phyloP scores from a whole-genome alignment of 2,113 vertebrate species.

The Stigmatopora argus region DNA sequence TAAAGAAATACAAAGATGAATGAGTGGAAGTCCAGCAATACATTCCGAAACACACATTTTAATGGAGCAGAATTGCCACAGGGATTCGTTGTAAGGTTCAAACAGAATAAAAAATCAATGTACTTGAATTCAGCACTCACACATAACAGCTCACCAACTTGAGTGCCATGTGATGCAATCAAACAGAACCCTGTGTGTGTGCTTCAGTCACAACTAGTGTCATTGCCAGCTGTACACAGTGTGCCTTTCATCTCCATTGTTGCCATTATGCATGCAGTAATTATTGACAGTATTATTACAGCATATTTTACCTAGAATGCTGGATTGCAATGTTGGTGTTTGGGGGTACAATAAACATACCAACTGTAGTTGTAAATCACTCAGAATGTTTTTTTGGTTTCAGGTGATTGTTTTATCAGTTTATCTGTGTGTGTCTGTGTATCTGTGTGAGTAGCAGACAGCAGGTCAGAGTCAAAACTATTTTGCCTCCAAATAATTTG shows the following conservation, averaged over 20 bases:
- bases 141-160: slow-evolving; percentile 7
- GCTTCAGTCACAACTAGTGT: slow-evolving; percentile 1
- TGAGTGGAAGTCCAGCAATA: neutral
- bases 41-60: slow-evolving; percentile 8
- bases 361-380: slow-evolving; percentile 32
- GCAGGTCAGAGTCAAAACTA: slow-evolving; percentile 25
- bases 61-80: slow-evolving; percentile 45
- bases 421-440: neutral
- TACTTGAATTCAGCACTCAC: slow-evolving; percentile 17
- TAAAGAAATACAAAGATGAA: slow-evolving; percentile 36
- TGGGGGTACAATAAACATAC: slow-evolving; percentile 37
- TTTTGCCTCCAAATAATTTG: slow-evolving; percentile 35
- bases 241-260: slow-evolving; percentile 35
- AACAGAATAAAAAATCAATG: slow-evolving; percentile 65
- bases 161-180: slow-evolving; percentile 37
- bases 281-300: slow-evolving; percentile 61
- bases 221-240: slow-evolving; percentile 32
- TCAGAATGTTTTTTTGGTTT: slow-evolving; percentile 20
- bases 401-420: slow-evolving; percentile 28
- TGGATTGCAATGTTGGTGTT: slow-evolving; percentile 62
- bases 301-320: slow-evolving; percentile 42
- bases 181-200: slow-evolving; percentile 24
- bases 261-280: slow-evolving; percentile 65
- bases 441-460: neutral
- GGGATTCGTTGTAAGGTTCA: slow-evolving; percentile 56